These are phyloP conservation scores for Bostrychus sinensis DNA, from an alignment of 2,113 vertebrate species.

Conservation along the genomic window DNA sequence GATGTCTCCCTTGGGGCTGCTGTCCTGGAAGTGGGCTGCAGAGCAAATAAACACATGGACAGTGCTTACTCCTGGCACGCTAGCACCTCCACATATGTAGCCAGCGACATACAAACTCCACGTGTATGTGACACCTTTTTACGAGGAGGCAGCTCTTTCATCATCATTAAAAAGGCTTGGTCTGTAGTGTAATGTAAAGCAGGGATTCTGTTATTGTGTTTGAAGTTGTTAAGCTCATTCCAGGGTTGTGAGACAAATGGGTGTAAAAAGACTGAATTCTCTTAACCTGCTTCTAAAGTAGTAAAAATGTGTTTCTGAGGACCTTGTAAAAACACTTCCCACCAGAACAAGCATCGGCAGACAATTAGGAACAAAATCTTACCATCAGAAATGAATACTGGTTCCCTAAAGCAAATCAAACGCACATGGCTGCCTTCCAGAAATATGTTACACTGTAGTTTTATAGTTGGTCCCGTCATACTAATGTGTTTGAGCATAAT, in stretches of 20 bases:
- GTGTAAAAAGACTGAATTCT: conserved; percentile 3
- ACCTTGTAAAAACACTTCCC: conserved; percentile 11
- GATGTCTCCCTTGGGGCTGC: conserved; percentile 68
- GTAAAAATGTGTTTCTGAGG: conserved; percentile 5
- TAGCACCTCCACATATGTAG: conserved; percentile 68
- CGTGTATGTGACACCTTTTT: conserved; percentile 60
- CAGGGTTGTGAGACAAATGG: conserved; percentile 6
- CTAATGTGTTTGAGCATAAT: conserved; percentile 46
- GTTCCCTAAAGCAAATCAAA: conserved; percentile 20
- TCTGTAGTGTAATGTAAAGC: not conserved
- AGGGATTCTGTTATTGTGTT: not conserved
- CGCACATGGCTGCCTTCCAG: conserved; percentile 15
- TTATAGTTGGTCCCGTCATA: conserved; percentile 28
- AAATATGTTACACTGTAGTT: conserved; percentile 8
- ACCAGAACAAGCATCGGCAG: not conserved
- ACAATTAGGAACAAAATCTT: conserved; percentile 5
- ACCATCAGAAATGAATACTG: not conserved
- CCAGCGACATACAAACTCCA: conserved; percentile 26
- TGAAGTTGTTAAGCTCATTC: not conserved
- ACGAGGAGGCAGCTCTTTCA: conserved; percentile 45
- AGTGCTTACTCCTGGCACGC: conserved; percentile 47
- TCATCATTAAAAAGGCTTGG: conserved; percentile 3
- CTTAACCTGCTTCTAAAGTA: conserved; percentile 2
- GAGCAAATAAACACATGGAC: conserved; percentile 75
- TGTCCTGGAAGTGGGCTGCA: conserved; percentile 73